Base-by-base conservation (phyloP, 2,797 vertebrate species). In the Todus mexicanus region DNA sequence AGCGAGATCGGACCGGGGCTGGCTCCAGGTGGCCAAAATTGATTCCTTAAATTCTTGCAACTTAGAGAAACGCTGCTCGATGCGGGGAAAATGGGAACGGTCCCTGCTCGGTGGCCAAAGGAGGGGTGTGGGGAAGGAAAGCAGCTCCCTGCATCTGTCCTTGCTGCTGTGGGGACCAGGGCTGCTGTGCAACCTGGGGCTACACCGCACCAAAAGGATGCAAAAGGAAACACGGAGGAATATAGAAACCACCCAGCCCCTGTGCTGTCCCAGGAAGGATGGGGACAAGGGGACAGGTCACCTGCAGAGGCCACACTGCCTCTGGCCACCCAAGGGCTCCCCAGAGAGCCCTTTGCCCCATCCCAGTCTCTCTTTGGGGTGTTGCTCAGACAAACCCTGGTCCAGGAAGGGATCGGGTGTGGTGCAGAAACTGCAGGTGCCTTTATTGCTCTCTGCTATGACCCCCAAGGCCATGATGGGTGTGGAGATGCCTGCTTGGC, bases 381-480 rank as follows among this genome's bases (percentile, higher is more conserved):
- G 45, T 11, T 59, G 54, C 61, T 12, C 20, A 31, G 70, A 10
- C 8, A 43, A 68, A n/a, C 16, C 42, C 53, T 1, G 9, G 6
- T 7, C 17, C 3, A 4, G 38, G 56, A 8, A 42, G n/a, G 66
- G n/a, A 50, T 11, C 0, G 4, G 35, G 50, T 9, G 37, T 20
- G 4, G 15, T 4, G 12, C 23, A 29, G 74, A 43, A 10, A 18
- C 78, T 9, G 3, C 15, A 9, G 53, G 68, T 33, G 22, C 31
- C 2, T 43, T 33, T 1, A 0, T 5, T 22, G 79, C 31, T 63
- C 68, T 27, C 64, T 11, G 4, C 45, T 61, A 38, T 45, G 66
- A 22, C 47, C 59, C 5, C 0, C 27, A 23, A 50, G n/a, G 16
- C 37, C 31, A 17, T 1, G 1, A 12, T 0, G 0, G 27, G 8